Base-by-base conservation (phyloP, 2,113 vertebrate species). In the Heterotis niloticus region DNA sequence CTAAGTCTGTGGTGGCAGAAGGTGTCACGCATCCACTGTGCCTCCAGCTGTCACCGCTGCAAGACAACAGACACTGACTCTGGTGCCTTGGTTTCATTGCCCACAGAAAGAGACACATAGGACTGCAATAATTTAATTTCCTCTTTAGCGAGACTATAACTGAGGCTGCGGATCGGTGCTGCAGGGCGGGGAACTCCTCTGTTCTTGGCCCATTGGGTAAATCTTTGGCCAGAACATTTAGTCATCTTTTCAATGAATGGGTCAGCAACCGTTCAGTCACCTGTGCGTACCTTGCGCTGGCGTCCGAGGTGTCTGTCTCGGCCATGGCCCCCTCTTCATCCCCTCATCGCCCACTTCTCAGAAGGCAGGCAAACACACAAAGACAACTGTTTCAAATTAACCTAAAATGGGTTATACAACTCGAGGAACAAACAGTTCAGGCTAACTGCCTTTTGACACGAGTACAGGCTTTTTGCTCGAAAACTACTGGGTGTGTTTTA, bases 81-180 rank as follows among this genome's bases (percentile, higher is more conserved):
- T 88, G 82, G 81, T 75, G 85, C 80, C 72, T 81, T 73, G 68
- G 79, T 82, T 84, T 91, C 87, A 92, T 91, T 90, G 83, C 85
- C 88, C 84, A 86, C 88, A 90, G 87, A 87, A 88, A 86, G 87
- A 85, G 85, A 82, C 83, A 82, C 78, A 91, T 91, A 89, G 89
- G 82, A 84, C 83, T 77, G 65, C 64, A 79, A 75, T 89, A 91
- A 92, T 87, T 90, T 81, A 86, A 91, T 91, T 91, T 90, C 88
- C 88, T 88, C 79, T 78, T 78, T 79, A 14, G 20, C 20, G 13
- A n/a, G 67, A 72, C n/a, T 60, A 18, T 24, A 28, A 18, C 23
- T 14, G 71, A n/a, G 52, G 52, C 0, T 11, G 44, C 20, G 34
- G 75, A 17, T 16, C 0, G 44, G 18, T 13, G 34, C 51, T 60